phyloP scores from a whole-genome alignment of 2,113 vertebrate genomes.

The Lichenostomus cassidix region DNA sequence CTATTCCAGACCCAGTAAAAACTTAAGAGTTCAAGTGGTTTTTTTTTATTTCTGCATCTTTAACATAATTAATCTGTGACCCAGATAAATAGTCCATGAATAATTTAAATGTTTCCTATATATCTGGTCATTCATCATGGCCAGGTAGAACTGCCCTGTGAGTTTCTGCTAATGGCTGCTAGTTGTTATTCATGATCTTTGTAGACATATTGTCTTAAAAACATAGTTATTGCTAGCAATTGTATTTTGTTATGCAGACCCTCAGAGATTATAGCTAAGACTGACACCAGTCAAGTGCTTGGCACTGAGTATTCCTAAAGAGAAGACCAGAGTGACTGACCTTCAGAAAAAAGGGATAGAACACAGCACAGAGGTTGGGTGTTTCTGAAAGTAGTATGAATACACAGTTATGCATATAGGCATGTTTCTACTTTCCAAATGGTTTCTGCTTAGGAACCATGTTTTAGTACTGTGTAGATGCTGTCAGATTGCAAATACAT shows the following conservation, averaged over 20 bases:
- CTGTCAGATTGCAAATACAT: background rate
- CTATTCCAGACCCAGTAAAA: background rate
- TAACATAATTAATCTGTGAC: background rate
- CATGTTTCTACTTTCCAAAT: background rate
- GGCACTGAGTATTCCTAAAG: background rate
- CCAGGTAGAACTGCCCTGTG: background rate
- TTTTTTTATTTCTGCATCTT: background rate
- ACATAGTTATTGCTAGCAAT: background rate
- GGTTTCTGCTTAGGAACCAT: background rate
- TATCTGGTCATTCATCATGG: background rate
- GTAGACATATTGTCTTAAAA: background rate
- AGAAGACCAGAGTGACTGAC: background rate
- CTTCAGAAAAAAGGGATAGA: background rate
- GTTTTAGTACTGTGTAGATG: background rate
- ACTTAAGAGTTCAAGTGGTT: background rate
- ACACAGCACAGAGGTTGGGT: accelerated
- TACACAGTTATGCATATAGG: background rate
- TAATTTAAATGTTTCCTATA: background rate
- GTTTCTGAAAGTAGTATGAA: background rate
- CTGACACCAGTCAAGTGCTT: background rate
- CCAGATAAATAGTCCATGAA: background rate
- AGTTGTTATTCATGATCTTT: background rate
- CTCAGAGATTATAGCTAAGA: background rate
- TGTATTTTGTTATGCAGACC: background rate
- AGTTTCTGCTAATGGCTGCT: background rate